These are phyloP conservation scores for Sminthurinus aureus DNA, from an alignment of 2,888 invertebrate species.

Conservation along the genomic window DNA sequence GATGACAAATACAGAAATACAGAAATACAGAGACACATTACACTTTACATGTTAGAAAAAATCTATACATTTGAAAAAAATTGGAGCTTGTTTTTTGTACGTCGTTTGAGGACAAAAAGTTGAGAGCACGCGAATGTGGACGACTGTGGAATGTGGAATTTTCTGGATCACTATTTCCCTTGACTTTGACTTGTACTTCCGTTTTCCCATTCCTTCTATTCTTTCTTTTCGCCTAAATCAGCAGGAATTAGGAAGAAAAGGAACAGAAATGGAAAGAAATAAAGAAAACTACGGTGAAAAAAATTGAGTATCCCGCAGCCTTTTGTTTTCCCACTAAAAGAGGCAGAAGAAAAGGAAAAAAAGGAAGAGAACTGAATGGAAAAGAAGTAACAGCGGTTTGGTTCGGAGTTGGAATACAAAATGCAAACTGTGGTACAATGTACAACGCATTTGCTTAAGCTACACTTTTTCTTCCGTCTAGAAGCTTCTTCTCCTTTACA, in stretches of 20 bases:
- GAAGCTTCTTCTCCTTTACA: too few relatives aligned
- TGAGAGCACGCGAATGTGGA: not conserved
- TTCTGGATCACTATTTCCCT: too few relatives aligned
- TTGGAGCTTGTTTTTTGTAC: not conserved
- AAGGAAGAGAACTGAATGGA: too few relatives aligned
- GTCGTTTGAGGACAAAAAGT: not conserved
- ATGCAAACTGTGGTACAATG: conserved; percentile 5
- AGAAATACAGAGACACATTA: not conserved
- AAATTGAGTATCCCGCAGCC: conserved; percentile 12
- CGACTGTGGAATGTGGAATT: not conserved
- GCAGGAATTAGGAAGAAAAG: not conserved
- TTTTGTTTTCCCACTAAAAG: not conserved
- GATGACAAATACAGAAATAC: not conserved
- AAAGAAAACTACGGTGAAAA: not conserved
- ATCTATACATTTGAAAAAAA: not conserved
- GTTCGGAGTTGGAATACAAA: conserved; percentile 19
- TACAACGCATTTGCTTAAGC: not conserved
- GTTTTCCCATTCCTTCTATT: not conserved
- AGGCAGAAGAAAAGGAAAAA: too few relatives aligned
- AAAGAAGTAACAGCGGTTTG: not conserved
- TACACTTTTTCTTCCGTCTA: too few relatives aligned
- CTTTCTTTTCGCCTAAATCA: conserved; percentile 1
- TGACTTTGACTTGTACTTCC: too few relatives aligned
- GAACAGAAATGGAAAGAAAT: not conserved
- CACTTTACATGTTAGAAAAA: not conserved